phyloP scores from a whole-genome alignment of 2,113 vertebrate genomes.

The Acrocephalus arundinaceus region DNA sequence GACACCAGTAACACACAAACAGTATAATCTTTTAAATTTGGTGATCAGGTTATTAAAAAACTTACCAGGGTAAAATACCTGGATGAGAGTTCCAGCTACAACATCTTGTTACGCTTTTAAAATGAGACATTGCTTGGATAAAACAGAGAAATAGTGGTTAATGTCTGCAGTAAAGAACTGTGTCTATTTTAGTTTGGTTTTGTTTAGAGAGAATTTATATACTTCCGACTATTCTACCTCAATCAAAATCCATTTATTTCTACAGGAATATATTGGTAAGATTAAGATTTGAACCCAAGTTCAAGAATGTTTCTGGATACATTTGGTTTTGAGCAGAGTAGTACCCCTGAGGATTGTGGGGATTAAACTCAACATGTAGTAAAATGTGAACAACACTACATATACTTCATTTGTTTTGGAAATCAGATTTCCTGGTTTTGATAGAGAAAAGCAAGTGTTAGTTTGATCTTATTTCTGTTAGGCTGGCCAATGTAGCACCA shows the following conservation, averaged over 20 bases:
- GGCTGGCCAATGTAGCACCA: no score
- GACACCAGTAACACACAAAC: background rate
- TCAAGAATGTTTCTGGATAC: background rate
- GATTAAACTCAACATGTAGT: background rate
- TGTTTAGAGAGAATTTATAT: background rate
- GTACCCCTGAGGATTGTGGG: background rate
- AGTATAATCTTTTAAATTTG: background rate
- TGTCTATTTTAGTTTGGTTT: background rate
- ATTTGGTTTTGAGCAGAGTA: background rate
- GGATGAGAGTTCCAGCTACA: background rate
- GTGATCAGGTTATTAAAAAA: background rate
- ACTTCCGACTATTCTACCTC: background rate
- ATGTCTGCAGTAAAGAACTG: background rate
- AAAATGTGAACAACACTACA: background rate
- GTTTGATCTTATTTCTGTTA: background rate
- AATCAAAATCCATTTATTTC: background rate
- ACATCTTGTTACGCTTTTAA: background rate
- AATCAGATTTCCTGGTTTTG: background rate
- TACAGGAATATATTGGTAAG: background rate
- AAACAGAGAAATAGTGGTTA: background rate
- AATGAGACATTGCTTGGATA: background rate
- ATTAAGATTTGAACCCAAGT: background rate
- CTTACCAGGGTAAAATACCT: background rate
- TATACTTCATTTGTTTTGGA: background rate
- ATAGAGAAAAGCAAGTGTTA: background rate